Conservation (phyloP, 2,797 vertebrate genomes). For the Garrulus glandarius region DNA sequence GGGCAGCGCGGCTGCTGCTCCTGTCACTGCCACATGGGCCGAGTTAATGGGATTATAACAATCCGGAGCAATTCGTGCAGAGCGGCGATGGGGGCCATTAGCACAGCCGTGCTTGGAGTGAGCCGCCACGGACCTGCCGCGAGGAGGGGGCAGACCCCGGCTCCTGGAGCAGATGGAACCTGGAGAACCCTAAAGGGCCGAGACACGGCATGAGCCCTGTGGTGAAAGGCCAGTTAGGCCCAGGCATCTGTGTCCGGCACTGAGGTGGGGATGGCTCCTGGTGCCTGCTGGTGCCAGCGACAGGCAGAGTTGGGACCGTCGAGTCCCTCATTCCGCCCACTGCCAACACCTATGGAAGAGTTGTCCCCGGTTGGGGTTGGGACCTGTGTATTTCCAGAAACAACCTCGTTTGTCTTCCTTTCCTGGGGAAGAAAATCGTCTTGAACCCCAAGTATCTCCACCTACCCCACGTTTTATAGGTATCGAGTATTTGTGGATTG, state of each 20-base stretch:
- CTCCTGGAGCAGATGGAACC: neutral
- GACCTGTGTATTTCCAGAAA: accelerated
- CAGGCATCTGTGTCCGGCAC: accelerated
- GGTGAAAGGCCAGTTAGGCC: accelerated
- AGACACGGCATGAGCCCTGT: accelerated
- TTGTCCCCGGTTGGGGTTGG: accelerated
- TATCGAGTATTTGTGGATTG: too few relatives aligned
- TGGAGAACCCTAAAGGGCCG: accelerated
- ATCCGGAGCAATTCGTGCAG: accelerated
- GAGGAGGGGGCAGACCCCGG: neutral
- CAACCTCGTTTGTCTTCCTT: accelerated
- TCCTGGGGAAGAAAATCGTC: accelerated
- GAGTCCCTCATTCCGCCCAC: accelerated
- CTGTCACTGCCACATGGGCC: accelerated
- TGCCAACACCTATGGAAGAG: accelerated
- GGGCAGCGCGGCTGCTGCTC: accelerated
- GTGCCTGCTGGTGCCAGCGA: accelerated
- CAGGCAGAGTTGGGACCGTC: accelerated
- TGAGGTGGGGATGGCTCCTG: accelerated
- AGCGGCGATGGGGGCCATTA: accelerated
- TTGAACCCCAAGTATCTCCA: accelerated
- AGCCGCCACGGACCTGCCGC: too few relatives aligned
- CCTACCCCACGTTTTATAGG: accelerated
- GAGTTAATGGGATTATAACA: accelerated
- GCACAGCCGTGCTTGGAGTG: accelerated